phyloP scores from a whole-genome alignment of 2,797 vertebrate species.

The Eulemur albifrons region DNA sequence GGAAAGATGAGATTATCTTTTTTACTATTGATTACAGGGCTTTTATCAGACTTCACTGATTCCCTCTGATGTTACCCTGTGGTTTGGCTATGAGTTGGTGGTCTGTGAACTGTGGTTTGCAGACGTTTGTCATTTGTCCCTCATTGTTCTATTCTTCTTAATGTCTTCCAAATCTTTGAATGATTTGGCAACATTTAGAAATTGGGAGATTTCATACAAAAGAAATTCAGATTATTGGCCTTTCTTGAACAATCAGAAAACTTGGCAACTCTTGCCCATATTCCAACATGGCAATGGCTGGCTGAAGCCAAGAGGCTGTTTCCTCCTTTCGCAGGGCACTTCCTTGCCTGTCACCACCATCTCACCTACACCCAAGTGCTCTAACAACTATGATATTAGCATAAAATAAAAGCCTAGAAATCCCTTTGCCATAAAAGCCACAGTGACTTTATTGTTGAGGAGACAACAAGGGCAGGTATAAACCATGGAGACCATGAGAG shows the following conservation, averaged over 20 bases:
- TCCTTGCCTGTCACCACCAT: too few relatives aligned
- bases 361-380: neutral
- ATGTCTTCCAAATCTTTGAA: neutral
- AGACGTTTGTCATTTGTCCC: neutral
- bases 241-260: neutral
- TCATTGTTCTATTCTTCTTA: neutral
- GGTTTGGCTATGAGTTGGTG: neutral
- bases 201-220: neutral
- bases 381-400: neutral
- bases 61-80: accelerated
- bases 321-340: accelerated
- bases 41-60: neutral
- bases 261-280: neutral
- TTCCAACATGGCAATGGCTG: neutral
- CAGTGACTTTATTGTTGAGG: neutral
- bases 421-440: neutral
- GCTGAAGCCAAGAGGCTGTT: too few relatives aligned
- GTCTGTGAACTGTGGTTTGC: neutral
- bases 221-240: neutral
- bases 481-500: accelerated
- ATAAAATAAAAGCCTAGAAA: neutral
- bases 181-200: neutral
- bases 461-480: neutral
- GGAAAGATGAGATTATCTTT: neutral
- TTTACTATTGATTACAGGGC: neutral